Evolutionary conservation across 2,113 vertebrate genomes (phyloP).

Genomic region (Abramis brama): DNA sequence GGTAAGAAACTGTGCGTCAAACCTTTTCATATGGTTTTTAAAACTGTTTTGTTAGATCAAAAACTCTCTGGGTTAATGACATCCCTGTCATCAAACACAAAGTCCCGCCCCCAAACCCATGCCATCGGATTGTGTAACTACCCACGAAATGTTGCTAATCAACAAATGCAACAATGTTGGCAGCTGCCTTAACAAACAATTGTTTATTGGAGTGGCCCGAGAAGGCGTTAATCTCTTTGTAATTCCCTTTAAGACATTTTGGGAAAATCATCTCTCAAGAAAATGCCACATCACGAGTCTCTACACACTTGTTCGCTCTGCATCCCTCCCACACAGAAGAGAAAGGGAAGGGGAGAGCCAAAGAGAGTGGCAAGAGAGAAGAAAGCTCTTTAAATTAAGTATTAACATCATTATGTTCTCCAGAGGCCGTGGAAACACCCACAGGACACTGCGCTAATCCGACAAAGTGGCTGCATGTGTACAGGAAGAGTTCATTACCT

Average conservation of each 20-base stretch:
- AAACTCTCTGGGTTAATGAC: neutral
- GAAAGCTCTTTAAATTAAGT: conserved; percentile 43
- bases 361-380: conserved; percentile 39
- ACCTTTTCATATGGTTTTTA: neutral
- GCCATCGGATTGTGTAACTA: neutral
- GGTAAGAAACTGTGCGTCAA: too few species aligned
- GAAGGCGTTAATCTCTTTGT: conserved; percentile 40
- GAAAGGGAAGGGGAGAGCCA: conserved; percentile 29
- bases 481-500: conserved; percentile 27
- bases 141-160: neutral
- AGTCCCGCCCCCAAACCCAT: neutral
- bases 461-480: conserved; percentile 39
- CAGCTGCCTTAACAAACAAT: conserved; percentile 8
- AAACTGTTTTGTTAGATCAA: neutral
- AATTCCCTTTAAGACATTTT: conserved; percentile 48
- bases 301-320: conserved; percentile 8
- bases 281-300: conserved; percentile 33
- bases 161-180: neutral
- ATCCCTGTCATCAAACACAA: neutral
- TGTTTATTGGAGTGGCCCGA: neutral
- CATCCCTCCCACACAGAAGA: conserved; percentile 54
- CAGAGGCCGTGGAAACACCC: conserved; percentile 34
- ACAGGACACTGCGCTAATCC: conserved; percentile 33
- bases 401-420: conserved; percentile 44
- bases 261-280: conserved; percentile 41